Evolutionary conservation across 2,113 vertebrate genomes (phyloP).

Genomic region (Cavia aperea): DNA sequence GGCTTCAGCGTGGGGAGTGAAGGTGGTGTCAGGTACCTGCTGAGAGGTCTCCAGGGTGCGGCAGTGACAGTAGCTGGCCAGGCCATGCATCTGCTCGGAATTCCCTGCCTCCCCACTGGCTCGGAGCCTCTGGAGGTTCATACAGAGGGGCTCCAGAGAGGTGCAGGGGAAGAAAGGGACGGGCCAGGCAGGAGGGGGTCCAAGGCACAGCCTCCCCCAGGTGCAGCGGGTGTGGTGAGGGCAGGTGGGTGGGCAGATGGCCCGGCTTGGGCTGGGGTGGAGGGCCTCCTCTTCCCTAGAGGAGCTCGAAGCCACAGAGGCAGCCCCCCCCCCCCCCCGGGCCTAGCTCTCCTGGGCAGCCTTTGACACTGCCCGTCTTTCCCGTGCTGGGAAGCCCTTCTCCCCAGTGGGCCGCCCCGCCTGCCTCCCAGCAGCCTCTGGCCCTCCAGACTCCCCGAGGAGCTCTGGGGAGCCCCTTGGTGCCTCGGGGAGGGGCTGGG

Average conservation of each 20-base stretch:
- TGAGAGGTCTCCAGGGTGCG: neutral
- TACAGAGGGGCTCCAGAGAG: neutral
- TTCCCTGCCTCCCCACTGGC: neutral
- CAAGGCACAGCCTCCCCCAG: neutral
- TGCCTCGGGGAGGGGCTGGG: too few species aligned
- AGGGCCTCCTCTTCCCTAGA: neutral
- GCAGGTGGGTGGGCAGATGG: neutral
- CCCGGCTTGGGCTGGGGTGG: too few species aligned
- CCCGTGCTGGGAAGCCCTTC: neutral
- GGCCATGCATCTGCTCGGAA: too few species aligned
- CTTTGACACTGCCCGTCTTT: neutral
- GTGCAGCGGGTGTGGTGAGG: too few species aligned
- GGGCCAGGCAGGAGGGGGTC: too few species aligned
- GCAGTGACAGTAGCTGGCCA: too few species aligned
- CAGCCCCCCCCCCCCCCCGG: neutral
- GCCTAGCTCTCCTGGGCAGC: neutral
- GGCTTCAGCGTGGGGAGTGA: neutral
- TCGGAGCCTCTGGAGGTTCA: neutral
- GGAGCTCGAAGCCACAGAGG: neutral
- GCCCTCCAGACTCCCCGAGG: neutral
- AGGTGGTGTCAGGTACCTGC: neutral
- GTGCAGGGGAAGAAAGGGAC: neutral
- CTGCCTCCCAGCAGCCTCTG: neutral
- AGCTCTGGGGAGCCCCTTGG: neutral
- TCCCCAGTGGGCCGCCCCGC: neutral